These are phyloP conservation scores for Leptoclinus maculatus DNA, from an alignment of 2,797 vertebrate species.

Conservation along the genomic window DNA sequence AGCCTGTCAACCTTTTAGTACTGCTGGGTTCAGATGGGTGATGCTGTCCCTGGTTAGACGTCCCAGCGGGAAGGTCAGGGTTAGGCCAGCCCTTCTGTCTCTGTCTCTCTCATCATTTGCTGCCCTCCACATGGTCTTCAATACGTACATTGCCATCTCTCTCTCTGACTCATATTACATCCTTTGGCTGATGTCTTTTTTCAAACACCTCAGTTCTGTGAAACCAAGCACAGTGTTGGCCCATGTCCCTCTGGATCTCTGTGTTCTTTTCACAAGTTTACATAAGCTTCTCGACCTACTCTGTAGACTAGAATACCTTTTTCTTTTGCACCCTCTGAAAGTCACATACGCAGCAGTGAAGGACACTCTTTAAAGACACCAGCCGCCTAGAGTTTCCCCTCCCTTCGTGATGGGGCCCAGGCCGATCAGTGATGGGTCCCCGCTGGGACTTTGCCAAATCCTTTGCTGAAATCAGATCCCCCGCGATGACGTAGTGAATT, in stretches of 20 bases:
- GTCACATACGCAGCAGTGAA: background rate
- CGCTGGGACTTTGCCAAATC: background rate
- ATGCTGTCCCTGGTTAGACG: constrained; percentile 14
- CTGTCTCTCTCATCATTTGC: constrained; percentile 3
- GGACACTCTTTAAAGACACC: too few relatives aligned
- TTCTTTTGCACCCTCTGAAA: background rate
- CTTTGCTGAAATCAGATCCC: background rate
- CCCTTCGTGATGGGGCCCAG: background rate
- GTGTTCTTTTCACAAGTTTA: background rate
- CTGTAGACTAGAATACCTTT: background rate
- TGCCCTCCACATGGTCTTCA: background rate
- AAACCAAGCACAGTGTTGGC: background rate
- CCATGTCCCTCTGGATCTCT: background rate
- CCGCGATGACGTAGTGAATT: background rate
- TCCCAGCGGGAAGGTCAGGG: constrained; percentile 43
- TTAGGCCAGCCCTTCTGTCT: constrained; percentile 25
- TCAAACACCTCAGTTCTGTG: background rate
- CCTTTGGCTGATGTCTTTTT: constrained; percentile 12
- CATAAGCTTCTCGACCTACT: background rate
- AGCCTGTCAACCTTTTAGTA: constrained; percentile 36
- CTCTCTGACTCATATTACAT: constrained; percentile 4
- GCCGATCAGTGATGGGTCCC: background rate
- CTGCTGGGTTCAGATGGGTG: constrained; percentile 15
- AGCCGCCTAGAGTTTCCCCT: background rate
- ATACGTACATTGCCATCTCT: background rate